A percentile compares a stretch with the other conserved stretches of the same genome.
phyloP scores from a whole-genome alignment of 2,113 vertebrate species.

The Catharus fuscescens region DNA sequence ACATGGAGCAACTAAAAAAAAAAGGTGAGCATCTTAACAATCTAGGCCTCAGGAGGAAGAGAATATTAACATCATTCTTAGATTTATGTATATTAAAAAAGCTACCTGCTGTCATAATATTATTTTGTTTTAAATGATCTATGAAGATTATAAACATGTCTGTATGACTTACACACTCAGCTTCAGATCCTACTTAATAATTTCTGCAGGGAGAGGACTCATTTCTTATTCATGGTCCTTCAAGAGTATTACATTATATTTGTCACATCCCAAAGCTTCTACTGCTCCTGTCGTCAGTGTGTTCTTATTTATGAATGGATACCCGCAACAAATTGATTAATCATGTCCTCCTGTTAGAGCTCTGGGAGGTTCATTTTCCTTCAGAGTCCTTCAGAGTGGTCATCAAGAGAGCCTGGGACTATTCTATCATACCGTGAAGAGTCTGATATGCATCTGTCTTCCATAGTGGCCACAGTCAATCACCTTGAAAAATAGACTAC shows the following conservation, averaged over 20 bases:
- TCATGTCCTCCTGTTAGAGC: neutral
- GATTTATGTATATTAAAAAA: neutral
- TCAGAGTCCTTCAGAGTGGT: neutral
- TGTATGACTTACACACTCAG: neutral
- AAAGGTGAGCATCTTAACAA: neutral
- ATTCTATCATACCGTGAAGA: neutral
- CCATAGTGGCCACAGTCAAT: neutral
- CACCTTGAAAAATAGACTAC: neutral
- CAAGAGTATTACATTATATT: neutral
- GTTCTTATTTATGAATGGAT: neutral
- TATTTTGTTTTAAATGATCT: neutral
- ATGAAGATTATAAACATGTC: neutral
- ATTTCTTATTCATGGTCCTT: constrained; percentile 5
- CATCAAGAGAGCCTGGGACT: neutral
- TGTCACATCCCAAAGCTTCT: neutral
- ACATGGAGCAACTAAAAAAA: neutral
- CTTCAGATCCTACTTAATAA: neutral
- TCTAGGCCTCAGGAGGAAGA: neutral
- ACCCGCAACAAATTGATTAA: neutral
- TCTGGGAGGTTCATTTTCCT: neutral
- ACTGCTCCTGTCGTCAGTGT: neutral
- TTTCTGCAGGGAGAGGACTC: neutral
- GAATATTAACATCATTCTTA: neutral
- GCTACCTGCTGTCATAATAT: neutral
- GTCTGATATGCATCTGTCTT: neutral